These are phyloP conservation scores for Pitta sordida DNA, from an alignment of 2,113 vertebrate genomes.

Conservation along the genomic window DNA sequence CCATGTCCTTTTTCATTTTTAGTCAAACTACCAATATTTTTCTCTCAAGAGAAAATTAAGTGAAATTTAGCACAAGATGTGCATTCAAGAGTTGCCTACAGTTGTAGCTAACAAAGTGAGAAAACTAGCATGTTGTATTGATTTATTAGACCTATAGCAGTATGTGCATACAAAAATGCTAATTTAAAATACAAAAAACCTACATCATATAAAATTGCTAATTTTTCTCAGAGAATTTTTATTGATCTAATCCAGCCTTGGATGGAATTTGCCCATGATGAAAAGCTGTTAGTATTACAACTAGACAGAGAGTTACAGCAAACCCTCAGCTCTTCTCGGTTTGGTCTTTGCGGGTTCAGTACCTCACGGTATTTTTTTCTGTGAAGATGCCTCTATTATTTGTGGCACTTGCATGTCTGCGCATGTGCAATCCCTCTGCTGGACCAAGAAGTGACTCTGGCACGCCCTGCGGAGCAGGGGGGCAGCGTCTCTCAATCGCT, in stretches of 20 bases:
- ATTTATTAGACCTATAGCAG: not conserved
- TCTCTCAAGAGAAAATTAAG: not conserved
- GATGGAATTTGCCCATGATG: not conserved
- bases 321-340: no score
- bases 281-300: not conserved
- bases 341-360: no score
- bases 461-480: no score
- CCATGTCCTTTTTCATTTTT: not conserved
- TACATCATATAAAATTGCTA: not conserved
- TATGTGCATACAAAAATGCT: not conserved
- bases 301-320: not conserved
- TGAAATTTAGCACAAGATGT: not conserved
- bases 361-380: no score
- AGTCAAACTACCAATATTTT: not conserved
- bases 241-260: not conserved
- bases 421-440: no score
- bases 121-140: not conserved
- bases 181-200: not conserved
- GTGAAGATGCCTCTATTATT: no score
- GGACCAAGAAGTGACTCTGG: no score
- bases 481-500: no score
- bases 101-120: not conserved
- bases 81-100: not conserved
- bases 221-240: not conserved
- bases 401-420: no score